Evolutionary conservation across 2,113 vertebrate genomes (phyloP).

Genomic region (Diadophis punctatus): DNA sequence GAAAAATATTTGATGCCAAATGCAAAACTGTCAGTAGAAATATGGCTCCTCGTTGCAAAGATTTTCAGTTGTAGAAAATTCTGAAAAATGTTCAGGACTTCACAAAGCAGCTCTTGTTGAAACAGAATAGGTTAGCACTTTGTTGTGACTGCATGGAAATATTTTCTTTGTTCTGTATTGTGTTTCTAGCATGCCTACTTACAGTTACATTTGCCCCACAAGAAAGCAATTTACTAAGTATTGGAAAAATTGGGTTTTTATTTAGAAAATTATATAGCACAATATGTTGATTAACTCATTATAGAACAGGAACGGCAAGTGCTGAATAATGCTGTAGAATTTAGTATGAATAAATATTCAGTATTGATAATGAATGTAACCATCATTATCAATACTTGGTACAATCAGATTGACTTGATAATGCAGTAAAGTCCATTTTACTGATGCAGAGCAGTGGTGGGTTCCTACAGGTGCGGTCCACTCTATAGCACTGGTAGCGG

Average conservation of each 20-base stretch:
- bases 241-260: not conserved
- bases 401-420: not conserved
- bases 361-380: not conserved
- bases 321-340: not conserved
- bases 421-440: not conserved
- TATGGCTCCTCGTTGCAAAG: not conserved
- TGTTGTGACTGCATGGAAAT: not conserved
- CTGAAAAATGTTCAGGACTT: not conserved
- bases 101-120: not conserved
- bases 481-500: no score
- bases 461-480: no score
- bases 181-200: not conserved
- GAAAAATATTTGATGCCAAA: conserved; percentile 30
- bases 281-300: not conserved
- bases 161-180: not conserved
- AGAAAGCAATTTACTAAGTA: not conserved
- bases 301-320: not conserved
- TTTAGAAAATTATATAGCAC: not conserved
- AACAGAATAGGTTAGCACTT: fast-evolving
- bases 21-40: conserved; percentile 22
- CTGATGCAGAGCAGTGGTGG: no score
- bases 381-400: not conserved
- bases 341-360: not conserved
- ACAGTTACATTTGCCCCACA: not conserved
- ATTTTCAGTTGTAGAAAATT: conserved; percentile 13